Percentiles rank a stretch among this genome's conserved stretches.
Conservation (phyloP, 2,797 vertebrate genomes). For the Sebastes iracundus region DNA sequence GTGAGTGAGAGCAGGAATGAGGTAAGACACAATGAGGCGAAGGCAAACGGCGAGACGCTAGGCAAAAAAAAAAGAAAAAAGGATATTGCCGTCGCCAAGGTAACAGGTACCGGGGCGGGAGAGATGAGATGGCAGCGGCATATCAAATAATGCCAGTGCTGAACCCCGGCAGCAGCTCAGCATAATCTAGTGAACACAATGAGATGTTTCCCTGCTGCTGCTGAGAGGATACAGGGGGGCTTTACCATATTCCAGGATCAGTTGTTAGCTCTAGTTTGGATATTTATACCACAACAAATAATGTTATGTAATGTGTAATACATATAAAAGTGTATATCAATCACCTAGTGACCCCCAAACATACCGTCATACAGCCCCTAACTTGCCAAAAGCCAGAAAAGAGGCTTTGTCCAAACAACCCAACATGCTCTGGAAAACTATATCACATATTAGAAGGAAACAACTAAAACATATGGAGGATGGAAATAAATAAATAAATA, state of each 20-base stretch:
- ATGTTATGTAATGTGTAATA: neutral
- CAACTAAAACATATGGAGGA: too few relatives aligned
- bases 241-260: neutral
- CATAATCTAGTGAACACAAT: constrained; percentile 1
- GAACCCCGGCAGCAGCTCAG: constrained; percentile 12
- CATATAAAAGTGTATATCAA: too few relatives aligned
- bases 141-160: constrained; percentile 54
- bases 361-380: neutral
- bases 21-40: constrained; percentile 41
- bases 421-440: too few relatives aligned
- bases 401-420: too few relatives aligned
- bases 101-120: constrained; percentile 67
- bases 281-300: neutral
- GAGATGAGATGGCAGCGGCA: constrained; percentile 55
- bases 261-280: neutral
- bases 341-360: neutral
- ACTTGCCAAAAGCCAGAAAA: too few relatives aligned
- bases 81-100: constrained; percentile 72
- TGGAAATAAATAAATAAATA: too few relatives aligned
- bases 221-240: neutral
- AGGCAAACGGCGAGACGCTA: constrained; percentile 52
- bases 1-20: constrained; percentile 37
- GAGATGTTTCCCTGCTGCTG: neutral
- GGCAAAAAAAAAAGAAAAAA: constrained; percentile 45
- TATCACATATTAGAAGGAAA: too few relatives aligned